phyloP scores from a whole-genome alignment of 1,140 invertebrate species.

The Piezodorus guildinii region DNA sequence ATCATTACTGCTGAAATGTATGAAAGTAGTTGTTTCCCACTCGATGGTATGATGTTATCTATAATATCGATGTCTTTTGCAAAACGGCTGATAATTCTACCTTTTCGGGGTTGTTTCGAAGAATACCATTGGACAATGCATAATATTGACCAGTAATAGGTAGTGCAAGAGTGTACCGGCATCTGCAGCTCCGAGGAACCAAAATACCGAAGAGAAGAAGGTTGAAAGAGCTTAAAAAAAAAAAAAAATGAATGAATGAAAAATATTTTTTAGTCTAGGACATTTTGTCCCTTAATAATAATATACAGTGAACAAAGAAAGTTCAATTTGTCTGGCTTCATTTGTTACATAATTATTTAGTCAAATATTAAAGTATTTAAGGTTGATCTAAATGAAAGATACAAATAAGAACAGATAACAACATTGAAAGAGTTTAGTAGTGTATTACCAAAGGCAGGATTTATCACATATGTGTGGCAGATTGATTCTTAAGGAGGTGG shows the following conservation, averaged over 20 bases:
- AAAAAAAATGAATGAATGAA: background rate
- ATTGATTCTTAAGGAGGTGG: too few relatives aligned
- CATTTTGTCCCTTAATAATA: too few relatives aligned
- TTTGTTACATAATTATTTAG: too few relatives aligned
- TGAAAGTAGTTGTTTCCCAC: slow-evolving; percentile 24
- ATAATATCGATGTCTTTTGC: slow-evolving; percentile 57
- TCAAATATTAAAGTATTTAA: too few relatives aligned
- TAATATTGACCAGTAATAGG: slow-evolving; percentile 45
- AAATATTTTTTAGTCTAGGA: too few relatives aligned
- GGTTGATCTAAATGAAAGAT: too few relatives aligned
- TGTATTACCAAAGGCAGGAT: too few relatives aligned
- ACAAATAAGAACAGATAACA: too few relatives aligned
- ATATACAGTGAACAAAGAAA: too few relatives aligned
- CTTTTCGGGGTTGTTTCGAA: slow-evolving; percentile 63
- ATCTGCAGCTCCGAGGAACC: slow-evolving; percentile 45
- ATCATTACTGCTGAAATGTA: background rate
- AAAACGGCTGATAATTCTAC: slow-evolving; percentile 60
- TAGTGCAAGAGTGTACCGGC: slow-evolving; percentile 48
- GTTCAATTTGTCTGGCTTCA: too few relatives aligned
- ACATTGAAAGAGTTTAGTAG: too few relatives aligned
- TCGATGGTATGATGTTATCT: slow-evolving; percentile 40
- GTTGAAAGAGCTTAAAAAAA: slow-evolving; percentile 23
- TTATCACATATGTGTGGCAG: too few relatives aligned
- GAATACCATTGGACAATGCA: slow-evolving; percentile 56
- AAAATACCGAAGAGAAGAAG: slow-evolving; percentile 40